Evolutionary conservation across 2,888 invertebrate species (phyloP).

Genomic region (Gymnoscelis rufifasciata): DNA sequence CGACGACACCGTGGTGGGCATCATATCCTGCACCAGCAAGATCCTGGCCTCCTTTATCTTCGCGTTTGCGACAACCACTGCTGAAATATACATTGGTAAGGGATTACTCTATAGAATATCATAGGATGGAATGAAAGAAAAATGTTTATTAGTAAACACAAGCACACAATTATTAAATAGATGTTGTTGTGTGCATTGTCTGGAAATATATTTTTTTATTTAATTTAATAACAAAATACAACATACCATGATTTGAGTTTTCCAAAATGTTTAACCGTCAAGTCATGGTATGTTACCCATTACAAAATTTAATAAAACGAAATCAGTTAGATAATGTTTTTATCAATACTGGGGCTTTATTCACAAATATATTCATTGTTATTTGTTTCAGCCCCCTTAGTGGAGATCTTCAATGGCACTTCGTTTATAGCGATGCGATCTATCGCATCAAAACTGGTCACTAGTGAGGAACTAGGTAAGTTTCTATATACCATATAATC

Average conservation of each 20-base stretch:
- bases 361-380: not conserved
- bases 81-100: conserved; percentile 88
- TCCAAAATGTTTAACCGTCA: too few relatives aligned
- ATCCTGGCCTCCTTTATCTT: conserved; percentile 91
- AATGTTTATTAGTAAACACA: too few relatives aligned
- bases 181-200: not conserved
- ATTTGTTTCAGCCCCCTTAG: conserved; percentile 81
- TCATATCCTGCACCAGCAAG: conserved; percentile 90
- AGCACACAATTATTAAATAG: not conserved
- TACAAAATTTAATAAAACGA: too few relatives aligned
- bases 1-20: conserved; percentile 89
- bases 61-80: conserved; percentile 87
- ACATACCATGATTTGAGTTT: too few relatives aligned
- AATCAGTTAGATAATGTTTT: too few relatives aligned
- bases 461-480: conserved; percentile 85
- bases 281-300: too few relatives aligned
- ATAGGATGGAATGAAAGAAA: too few relatives aligned
- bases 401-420: conserved; percentile 86
- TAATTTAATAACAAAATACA: too few relatives aligned
- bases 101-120: too few relatives aligned
- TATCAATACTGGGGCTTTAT: too few relatives aligned
- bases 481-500: conserved; percentile 8
- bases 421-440: conserved; percentile 88
- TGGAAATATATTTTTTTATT: too few relatives aligned
- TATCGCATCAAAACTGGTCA: conserved; percentile 86